Evolutionary conservation across 2,113 vertebrate genomes (phyloP).

Genomic region (Entosphenus tridentatus): DNA sequence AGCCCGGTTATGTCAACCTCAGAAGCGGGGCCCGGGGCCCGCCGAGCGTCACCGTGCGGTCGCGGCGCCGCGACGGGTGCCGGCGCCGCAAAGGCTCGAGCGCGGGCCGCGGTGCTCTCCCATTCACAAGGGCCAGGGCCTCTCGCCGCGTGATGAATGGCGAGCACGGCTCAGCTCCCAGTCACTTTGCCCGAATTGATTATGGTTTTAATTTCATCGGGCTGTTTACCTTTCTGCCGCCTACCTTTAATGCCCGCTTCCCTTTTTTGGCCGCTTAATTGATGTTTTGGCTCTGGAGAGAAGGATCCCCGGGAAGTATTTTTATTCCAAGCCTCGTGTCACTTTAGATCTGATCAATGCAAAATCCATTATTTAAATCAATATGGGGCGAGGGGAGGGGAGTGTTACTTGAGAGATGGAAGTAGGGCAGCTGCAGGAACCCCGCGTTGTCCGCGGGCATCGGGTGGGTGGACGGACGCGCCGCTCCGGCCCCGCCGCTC

Average conservation of each 20-base stretch:
- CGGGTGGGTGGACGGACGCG: no score
- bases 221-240: conserved; percentile 6
- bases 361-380: conserved; percentile 6
- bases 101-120: no score
- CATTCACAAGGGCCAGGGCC: no score
- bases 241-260: conserved; percentile 4
- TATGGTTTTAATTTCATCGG: conserved; percentile 6
- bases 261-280: conserved; percentile 5
- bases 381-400: background rate
- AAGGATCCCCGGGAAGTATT: background rate
- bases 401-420: conserved; percentile 5
- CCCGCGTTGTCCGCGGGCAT: no score
- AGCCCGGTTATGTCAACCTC: no score
- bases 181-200: conserved; percentile 6
- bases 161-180: background rate
- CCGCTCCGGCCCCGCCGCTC: no score
- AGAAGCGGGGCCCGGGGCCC: no score
- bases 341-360: conserved; percentile 5
- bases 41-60: no score
- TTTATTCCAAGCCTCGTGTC: conserved; percentile 4
- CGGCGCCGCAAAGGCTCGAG: no score
- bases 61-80: no score
- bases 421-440: background rate
- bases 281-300: conserved; percentile 1
- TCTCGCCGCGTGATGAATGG: background rate